Base-by-base conservation (phyloP, 2,888 invertebrate species). In the Cheilosia vernalis region DNA sequence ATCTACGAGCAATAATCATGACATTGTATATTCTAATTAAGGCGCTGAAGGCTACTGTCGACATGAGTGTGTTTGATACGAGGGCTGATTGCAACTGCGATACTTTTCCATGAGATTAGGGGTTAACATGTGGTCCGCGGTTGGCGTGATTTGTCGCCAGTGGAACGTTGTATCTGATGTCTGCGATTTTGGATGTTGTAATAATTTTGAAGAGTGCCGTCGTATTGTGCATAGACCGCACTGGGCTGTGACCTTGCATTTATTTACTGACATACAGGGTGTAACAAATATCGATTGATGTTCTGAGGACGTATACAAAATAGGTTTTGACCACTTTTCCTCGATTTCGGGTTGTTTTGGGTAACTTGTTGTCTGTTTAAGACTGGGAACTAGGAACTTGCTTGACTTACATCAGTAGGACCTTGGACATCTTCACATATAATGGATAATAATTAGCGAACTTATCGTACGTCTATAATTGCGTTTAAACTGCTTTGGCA, bases 1-100 rank as follows among this genome's bases (percentile, higher is more conserved):
- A 67, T 3, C 2, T 64, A 69, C 10, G 69, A 74, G 80, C 79
- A 84, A 84, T 80, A 79, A 84, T 84, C 84, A 84, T 84, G 60
- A 74, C 84, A 80, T 76, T 70, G 53, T 74, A 84, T 84, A 84
- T 84, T 84, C 74, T 84, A 84, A 84, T 84, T 84, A 84, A 74
- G 64, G 70, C 70, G 80, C 80, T 64, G 74, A 70, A 55, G 74
- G 74, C 74, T 70, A 63, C 73, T 74, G 79, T 66, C 47, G 53
- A 6, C 64, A 67, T 61, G 60, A 47, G 24, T 56, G 49, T 37
- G 53, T 56, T 76, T 69, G 66, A 40, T 69, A 10, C 72, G 42
- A 37, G 47, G 15, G 40, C 33, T 17, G 55, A 58, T 70, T 44
- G 44, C 44, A 63, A 73, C 61, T n/a, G 74, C 74, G 64, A 70